Conservation (phyloP, 2,888 invertebrate species). For the Nymphalis urticae region DNA sequence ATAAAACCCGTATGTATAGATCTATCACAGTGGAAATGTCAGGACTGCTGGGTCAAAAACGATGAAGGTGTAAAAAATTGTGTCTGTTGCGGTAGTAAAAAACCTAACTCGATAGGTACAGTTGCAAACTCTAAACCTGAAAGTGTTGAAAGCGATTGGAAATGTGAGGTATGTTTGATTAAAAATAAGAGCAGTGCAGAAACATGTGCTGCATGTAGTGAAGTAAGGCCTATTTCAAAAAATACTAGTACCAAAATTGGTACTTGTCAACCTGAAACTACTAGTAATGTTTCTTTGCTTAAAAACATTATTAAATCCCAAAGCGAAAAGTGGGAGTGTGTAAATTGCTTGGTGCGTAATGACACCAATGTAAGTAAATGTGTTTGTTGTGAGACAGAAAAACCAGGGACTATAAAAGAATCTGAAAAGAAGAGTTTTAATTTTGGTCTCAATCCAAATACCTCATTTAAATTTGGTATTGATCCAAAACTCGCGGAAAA, state of each 20-base stretch:
- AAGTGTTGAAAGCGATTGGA: constrained; percentile 46
- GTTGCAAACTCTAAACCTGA: constrained; percentile 21
- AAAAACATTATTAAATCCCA: constrained; percentile 51
- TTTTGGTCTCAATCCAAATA: constrained; percentile 56
- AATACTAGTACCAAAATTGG: constrained; percentile 3
- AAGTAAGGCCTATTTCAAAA: constrained; percentile 42
- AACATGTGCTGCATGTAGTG: constrained; percentile 60
- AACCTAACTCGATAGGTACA: constrained; percentile 20
- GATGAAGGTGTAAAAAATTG: constrained; percentile 49
- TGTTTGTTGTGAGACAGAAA: constrained; percentile 60
- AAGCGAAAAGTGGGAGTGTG: constrained; percentile 63
- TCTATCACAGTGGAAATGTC: constrained; percentile 56
- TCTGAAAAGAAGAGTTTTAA: constrained; percentile 53
- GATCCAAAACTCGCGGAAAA: constrained; percentile 47
- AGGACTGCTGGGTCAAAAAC: constrained; percentile 57
- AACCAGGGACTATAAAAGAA: constrained; percentile 43
- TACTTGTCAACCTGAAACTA: constrained; percentile 16
- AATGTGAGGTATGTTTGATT: constrained; percentile 59
- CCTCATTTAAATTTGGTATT: constrained; percentile 59
- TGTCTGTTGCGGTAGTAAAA: constrained; percentile 51
- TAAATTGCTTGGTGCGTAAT: constrained; percentile 62
- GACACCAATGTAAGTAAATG: constrained; percentile 54
- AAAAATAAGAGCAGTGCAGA: constrained; percentile 51
- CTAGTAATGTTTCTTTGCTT: constrained; percentile 42
- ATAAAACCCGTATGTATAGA: constrained; percentile 34